A percentile compares a stretch with the other conserved stretches of the same genome.
Conservation (phyloP, 2,797 vertebrate species). For the Ceryle rudis region DNA sequence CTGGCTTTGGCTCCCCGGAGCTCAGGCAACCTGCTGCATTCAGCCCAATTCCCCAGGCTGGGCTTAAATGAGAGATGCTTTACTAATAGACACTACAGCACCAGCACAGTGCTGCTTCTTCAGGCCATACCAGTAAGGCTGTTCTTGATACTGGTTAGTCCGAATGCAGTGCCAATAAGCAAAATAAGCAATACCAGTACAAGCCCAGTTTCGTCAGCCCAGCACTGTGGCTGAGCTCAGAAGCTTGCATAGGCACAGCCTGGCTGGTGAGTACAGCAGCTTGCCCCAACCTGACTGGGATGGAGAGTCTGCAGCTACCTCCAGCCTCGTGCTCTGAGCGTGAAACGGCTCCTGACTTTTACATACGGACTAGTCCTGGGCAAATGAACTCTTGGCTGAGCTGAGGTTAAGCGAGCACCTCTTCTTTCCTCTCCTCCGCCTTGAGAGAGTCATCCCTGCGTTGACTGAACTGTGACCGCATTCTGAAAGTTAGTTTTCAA, state of each 20-base stretch:
- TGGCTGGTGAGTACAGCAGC: background rate
- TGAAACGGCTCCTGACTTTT: background rate
- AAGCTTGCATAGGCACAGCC: background rate
- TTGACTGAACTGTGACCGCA: background rate
- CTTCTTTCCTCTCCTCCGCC: background rate
- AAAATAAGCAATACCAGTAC: background rate
- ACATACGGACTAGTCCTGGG: accelerated
- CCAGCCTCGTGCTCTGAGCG: background rate
- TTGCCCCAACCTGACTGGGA: background rate
- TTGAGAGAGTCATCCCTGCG: background rate
- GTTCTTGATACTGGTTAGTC: background rate
- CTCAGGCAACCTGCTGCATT: background rate
- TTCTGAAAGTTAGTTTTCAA: background rate
- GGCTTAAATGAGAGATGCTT: background rate
- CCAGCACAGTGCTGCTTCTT: background rate
- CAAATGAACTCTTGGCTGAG: background rate
- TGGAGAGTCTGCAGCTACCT: background rate
- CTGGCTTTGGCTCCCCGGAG: background rate
- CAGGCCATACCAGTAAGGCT: background rate
- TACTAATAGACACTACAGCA: background rate
- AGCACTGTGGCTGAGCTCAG: background rate
- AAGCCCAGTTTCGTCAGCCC: background rate
- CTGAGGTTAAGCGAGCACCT: background rate
- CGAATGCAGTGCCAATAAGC: accelerated
- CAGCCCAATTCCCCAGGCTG: background rate